Evolutionary conservation across 2,113 vertebrate genomes (phyloP).

Genomic region (Mus spicilegus): DNA sequence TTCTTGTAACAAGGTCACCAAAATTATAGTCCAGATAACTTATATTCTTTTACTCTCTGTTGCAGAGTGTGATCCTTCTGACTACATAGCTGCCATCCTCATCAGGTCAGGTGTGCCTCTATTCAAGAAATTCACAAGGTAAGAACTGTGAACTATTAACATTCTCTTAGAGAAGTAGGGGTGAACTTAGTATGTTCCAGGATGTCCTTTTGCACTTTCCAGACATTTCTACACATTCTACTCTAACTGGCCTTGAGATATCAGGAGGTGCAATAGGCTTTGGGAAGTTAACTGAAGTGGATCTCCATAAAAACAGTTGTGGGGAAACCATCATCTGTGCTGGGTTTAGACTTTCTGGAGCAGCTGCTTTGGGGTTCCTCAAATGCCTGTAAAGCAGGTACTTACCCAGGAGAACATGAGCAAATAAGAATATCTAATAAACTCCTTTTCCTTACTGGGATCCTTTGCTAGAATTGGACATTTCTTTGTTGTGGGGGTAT

Average conservation of each 20-base stretch:
- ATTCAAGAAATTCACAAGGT: not conserved
- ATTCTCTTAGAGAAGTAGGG: not conserved
- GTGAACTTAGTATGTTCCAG: not conserved
- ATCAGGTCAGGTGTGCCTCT: not conserved
- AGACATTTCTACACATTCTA: not conserved
- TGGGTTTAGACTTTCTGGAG: not conserved
- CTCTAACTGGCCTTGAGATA: not conserved
- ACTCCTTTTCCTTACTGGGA: not conserved
- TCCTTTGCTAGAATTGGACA: not conserved
- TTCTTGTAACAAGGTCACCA: not conserved
- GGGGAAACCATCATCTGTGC: not conserved
- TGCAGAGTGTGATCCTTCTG: not conserved
- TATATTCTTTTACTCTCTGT: not conserved
- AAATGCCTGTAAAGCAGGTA: not conserved
- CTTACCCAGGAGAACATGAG: not conserved
- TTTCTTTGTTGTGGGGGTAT: not conserved
- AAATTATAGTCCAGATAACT: not conserved
- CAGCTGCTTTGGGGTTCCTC: not conserved
- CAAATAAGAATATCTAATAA: not conserved
- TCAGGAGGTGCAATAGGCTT: not conserved
- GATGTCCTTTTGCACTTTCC: not conserved
- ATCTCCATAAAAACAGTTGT: not conserved
- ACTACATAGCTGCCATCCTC: not conserved
- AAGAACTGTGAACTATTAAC: not conserved
- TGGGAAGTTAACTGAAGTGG: not conserved